Evolutionary conservation across 2,113 vertebrate genomes (phyloP), one percentile per base, ranked within the genome.

Genomic region (Hipposideros armiger): DNA sequence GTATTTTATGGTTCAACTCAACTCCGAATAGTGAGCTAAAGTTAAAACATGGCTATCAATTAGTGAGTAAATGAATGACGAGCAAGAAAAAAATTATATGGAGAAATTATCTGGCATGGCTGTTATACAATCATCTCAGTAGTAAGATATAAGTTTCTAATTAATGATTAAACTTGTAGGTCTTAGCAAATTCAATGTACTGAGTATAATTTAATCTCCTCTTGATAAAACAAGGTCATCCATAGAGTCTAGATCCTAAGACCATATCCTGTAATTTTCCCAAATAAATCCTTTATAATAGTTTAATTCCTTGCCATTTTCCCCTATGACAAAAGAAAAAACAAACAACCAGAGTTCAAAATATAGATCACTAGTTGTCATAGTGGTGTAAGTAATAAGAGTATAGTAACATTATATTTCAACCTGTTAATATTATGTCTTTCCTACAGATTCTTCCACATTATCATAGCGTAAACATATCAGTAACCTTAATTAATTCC

Each of bases 81-180:
- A 89, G 0, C 36, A 86, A 93, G 58, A 26, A 86, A 67, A 20
- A 81, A 84, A 83, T n/a, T 54, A 83, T 6, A 67, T 26, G 64
- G 20, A 88, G 40, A 94, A 87, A 81, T 73, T 32, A 95, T 62
- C 73, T 86, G 83, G 26, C 17, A 54, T 78, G 62, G 69, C 11
- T 89, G 15, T 19, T 24, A 90, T 70, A 69, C 4, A 72, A 52
- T 87, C 15, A 87, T 17, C 54, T 93, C 69, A 42, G 26, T 82
- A 94, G n/a, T 88, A 78, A 77, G 60, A 28, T 62, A 66, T 30
- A 85, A 22, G 69, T 69, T 92, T 62, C 40, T 42, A 88, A 92
- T 56, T 87, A 92, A 91, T 72, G 52, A 92, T 82, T 95, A 74
- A 82, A 67, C 32, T 88, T 94, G n/a, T 67, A 91, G 36, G 36